phyloP scores from a whole-genome alignment of 2,888 invertebrate genomes.

The Epistrophe grossulariae region DNA sequence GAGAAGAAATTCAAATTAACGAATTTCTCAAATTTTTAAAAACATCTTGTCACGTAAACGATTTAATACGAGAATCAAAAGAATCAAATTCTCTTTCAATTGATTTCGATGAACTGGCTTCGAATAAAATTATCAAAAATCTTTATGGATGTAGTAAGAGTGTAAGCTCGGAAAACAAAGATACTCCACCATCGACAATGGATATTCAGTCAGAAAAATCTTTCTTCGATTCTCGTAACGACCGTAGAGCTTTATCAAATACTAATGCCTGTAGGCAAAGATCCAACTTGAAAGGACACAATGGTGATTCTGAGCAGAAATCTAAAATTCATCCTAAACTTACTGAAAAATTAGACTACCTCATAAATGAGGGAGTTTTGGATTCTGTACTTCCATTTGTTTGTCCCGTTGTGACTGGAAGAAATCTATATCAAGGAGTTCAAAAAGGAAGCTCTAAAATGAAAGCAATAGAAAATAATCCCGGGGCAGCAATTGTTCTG shows the following conservation, averaged over 20 bases:
- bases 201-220: conserved; percentile 28
- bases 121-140: conserved; percentile 81
- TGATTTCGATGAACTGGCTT: conserved; percentile 81
- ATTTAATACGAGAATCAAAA: conserved; percentile 81
- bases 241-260: conserved; percentile 5
- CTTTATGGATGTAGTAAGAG: conserved; percentile 77
- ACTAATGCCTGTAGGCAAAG: conserved; percentile 14
- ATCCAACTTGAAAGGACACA: neutral
- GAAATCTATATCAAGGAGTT: conserved; percentile 13
- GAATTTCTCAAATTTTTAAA: conserved; percentile 83
- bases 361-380: conserved; percentile 91
- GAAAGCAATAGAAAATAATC: conserved; percentile 20
- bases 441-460: conserved; percentile 25
- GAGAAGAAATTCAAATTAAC: conserved; percentile 80
- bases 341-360: conserved; percentile 84
- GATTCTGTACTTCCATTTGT: conserved; percentile 93
- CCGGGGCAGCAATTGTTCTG: neutral
- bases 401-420: conserved; percentile 81
- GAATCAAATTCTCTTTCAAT: conserved; percentile 75
- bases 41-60: conserved; percentile 83
- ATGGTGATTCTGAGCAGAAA: conserved; percentile 6
- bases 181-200: conserved; percentile 11
- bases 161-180: conserved; percentile 31
- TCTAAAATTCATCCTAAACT: conserved; percentile 80
- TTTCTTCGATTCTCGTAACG: neutral